Conservation (phyloP, 2,888 invertebrate species). For the Lasioglossum marginatum region DNA sequence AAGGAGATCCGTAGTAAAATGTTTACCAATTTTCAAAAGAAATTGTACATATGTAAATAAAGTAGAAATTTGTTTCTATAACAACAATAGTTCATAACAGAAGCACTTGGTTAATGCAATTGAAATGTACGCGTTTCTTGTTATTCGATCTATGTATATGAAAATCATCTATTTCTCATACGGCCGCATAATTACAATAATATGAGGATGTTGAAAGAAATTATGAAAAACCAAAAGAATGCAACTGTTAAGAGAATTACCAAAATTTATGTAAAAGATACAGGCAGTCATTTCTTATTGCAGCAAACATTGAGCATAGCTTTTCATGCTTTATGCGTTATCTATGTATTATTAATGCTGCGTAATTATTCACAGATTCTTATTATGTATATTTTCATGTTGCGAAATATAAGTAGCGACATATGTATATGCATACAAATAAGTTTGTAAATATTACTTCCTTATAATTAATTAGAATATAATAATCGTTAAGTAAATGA, state of each 20-base stretch:
- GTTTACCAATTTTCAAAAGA: constrained; percentile 9
- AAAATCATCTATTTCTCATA: constrained; percentile 4
- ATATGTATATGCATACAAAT: neutral
- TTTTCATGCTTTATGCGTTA: constrained; percentile 16
- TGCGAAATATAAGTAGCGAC: neutral
- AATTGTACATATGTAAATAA: constrained; percentile 55
- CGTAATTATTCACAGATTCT: neutral
- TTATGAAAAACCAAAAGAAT: neutral
- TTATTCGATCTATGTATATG: neutral
- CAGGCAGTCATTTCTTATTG: neutral
- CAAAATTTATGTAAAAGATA: neutral
- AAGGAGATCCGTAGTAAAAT: constrained; percentile 14
- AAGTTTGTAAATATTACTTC: constrained; percentile 29
- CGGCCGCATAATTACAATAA: neutral
- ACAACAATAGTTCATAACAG: constrained; percentile 22
- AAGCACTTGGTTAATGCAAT: neutral
- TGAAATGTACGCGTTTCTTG: neutral
- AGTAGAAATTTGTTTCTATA: constrained; percentile 28
- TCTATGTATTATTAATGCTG: neutral
- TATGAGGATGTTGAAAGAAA: neutral
- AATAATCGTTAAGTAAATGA: constrained; percentile 15
- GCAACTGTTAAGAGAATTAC: neutral
- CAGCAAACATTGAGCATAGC: neutral
- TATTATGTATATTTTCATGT: neutral
- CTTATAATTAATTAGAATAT: constrained; percentile 12